These are phyloP conservation scores for Fukomys damarensis DNA, from an alignment of 2,113 vertebrate genomes.

Conservation along the genomic window DNA sequence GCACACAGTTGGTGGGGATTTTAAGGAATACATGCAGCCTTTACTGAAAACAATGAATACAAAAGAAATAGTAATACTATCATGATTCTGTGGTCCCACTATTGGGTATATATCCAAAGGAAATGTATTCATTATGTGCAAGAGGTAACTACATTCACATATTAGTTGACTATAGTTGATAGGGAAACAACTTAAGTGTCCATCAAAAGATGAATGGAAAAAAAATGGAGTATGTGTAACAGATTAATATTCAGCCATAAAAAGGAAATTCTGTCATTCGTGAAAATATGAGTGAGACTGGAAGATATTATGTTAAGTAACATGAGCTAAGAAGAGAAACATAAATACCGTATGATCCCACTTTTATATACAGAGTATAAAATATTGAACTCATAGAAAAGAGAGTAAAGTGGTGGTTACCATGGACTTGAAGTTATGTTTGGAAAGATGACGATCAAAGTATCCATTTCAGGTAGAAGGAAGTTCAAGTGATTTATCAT, in stretches of 20 bases:
- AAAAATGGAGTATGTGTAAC: not conserved
- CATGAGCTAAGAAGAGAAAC: not conserved
- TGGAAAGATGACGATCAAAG: no score
- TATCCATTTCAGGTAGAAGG: not conserved
- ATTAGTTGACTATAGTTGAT: not conserved
- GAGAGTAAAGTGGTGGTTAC: not conserved
- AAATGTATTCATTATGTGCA: not conserved
- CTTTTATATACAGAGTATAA: not conserved
- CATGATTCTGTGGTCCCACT: no score
- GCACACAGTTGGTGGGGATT: not conserved
- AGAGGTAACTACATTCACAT: not conserved
- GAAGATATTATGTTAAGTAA: not conserved
- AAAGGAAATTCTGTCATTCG: not conserved
- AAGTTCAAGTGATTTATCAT: not conserved
- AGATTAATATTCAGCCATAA: not conserved
- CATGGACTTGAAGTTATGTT: fast-evolving
- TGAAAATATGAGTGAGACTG: not conserved
- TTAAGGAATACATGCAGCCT: not conserved
- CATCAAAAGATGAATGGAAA: not conserved
- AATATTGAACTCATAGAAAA: not conserved
- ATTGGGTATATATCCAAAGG: not conserved
- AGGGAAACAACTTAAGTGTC: not conserved
- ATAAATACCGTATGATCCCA: no score
- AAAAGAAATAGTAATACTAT: not conserved
- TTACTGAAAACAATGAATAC: not conserved